Conservation (phyloP, 1,140 invertebrate genomes). For the Hestina assimilis region DNA sequence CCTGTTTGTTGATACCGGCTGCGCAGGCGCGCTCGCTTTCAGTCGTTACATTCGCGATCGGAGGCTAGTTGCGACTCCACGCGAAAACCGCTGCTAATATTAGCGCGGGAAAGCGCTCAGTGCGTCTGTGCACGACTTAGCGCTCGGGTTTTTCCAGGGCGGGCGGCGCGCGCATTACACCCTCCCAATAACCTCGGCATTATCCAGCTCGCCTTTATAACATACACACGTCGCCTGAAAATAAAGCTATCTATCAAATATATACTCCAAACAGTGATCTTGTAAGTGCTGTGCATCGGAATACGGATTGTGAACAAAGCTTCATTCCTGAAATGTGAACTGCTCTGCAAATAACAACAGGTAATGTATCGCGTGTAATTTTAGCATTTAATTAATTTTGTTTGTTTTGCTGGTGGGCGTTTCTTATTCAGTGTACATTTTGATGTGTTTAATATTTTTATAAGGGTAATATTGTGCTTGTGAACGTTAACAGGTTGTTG, state of each 20-base stretch:
- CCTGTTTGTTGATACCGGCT: constrained; percentile 30
- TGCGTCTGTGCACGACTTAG: constrained; percentile 24
- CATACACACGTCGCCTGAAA: constrained; percentile 30
- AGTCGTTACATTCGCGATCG: constrained; percentile 36
- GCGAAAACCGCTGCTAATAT: constrained; percentile 52
- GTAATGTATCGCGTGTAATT: constrained; percentile 1
- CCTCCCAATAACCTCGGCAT: constrained; percentile 35
- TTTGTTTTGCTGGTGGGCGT: neutral
- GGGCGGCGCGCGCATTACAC: constrained; percentile 63
- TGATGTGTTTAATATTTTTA: neutral
- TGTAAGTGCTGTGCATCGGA: constrained; percentile 22
- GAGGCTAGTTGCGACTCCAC: constrained; percentile 35
- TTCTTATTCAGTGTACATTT: neutral
- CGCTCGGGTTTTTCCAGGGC: constrained; percentile 55
- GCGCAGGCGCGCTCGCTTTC: constrained; percentile 34
- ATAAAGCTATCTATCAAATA: neutral
- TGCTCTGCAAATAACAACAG: neutral
- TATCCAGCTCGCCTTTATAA: constrained; percentile 35
- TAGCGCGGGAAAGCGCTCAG: constrained; percentile 44
- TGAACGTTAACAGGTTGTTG: no score
- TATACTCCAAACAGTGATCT: constrained; percentile 14
- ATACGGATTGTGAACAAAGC: neutral
- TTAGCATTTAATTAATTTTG: neutral
- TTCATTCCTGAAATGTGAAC: constrained; percentile 10
- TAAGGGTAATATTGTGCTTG: no score